Evolutionary conservation across 2,113 vertebrate genomes (phyloP), one percentile per base, ranked within the genome.

Genomic region (Bos indicus): DNA sequence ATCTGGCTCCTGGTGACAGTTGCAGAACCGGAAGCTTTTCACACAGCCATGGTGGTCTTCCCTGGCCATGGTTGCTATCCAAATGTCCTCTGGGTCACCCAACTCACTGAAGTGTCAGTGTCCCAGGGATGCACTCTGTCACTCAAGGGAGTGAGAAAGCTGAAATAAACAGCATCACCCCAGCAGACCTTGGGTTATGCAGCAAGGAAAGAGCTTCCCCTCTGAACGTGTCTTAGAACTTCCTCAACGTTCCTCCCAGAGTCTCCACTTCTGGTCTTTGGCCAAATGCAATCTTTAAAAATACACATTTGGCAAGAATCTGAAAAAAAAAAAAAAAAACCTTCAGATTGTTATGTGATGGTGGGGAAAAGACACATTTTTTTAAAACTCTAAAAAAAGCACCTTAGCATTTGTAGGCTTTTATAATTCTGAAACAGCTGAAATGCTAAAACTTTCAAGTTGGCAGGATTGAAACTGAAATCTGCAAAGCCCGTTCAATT

Each of bases 221-320:
- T 90, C 23, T 90, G 40, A 80, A 77, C 4, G 57, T 51, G 5
- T 91, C 94, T 91, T 19, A 85, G 85, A 94, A 84, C 90, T 91
- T 97, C 97, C 94, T 91, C 93, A 82, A 26, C 2, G 2, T 80
- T 94, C 90, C 91, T 94, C 83, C 95, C 83, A 87, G 94, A 97
- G 93, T 91, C 96, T 96, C 91, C 74, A 82, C 90, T 95, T 93
- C 90, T 98, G 98, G 95, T 89, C 64, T 88, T 95, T 52, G 48
- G 98, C 98, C 98, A 98, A 98, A 96, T n/a, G 93, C 89, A 90
- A 95, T 97, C 97, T 98, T 98, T 97, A 97, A 98, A 98, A 98
- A 97, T 96, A 98, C 57, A 93, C 92, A 97, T 97, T 97, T 98
- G 96, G 96, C 97, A 97, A 97, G 95, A 97, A 96, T 97, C 93